Evolutionary conservation across 2,888 invertebrate species (phyloP).

Genomic region (Anoncus sp.): DNA sequence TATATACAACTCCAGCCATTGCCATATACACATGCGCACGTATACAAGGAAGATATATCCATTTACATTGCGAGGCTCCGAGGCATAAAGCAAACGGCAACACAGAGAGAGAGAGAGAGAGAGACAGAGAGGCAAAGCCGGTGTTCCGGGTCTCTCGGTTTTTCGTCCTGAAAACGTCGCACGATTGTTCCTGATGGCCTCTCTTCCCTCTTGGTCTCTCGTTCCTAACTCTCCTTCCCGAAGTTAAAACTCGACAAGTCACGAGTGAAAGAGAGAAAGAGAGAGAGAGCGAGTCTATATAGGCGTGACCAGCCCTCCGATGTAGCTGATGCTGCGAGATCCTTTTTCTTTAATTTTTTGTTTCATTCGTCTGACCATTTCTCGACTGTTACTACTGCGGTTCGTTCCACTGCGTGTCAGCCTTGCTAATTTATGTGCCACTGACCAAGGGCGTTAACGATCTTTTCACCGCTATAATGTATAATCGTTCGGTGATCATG

Average conservation of each 20-base stretch:
- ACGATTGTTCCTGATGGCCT: constrained; percentile 69
- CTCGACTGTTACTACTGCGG: constrained; percentile 55
- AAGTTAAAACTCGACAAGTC: constrained; percentile 8
- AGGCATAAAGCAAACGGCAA: constrained; percentile 50
- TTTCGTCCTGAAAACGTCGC: constrained; percentile 78
- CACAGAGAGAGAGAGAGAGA: constrained; percentile 26
- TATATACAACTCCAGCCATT: constrained; percentile 40
- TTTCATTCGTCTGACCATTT: constrained; percentile 47
- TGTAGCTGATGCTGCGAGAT: not conserved
- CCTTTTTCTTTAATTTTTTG: constrained; percentile 31
- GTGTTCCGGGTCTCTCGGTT: constrained; percentile 75
- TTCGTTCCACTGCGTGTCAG: constrained; percentile 10
- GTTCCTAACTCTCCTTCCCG: constrained; percentile 27
- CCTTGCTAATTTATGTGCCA: constrained; percentile 17
- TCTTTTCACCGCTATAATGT: not conserved
- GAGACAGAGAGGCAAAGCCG: constrained; percentile 30
- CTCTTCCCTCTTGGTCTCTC: constrained; percentile 41
- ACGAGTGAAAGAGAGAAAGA: not conserved
- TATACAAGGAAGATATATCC: constrained; percentile 43
- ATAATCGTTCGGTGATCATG: constrained; percentile 49
- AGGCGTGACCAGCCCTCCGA: constrained; percentile 40
- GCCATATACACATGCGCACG: constrained; percentile 9
- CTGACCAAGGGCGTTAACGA: not conserved
- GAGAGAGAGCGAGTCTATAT: not conserved
- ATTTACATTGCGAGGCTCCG: constrained; percentile 47